These are phyloP conservation scores for Anolis sagrei DNA, from an alignment of 2,113 vertebrate species.

Conservation along the genomic window DNA sequence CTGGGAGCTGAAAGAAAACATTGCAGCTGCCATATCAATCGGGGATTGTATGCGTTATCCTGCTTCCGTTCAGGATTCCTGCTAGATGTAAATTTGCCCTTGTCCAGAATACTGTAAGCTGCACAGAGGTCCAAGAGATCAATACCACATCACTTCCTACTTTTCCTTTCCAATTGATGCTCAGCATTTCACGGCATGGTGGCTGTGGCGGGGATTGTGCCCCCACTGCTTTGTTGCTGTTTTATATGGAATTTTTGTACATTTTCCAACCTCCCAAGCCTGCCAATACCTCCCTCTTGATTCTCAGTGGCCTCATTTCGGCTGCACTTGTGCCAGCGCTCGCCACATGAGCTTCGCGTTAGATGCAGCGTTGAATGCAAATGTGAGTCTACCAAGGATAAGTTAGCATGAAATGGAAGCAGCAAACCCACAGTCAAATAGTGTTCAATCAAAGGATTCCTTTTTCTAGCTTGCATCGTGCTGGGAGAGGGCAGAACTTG, in stretches of 20 bases:
- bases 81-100: background rate
- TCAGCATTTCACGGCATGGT: background rate
- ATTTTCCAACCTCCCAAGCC: background rate
- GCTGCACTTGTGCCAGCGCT: background rate
- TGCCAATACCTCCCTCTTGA: background rate
- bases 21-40: background rate
- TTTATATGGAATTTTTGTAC: background rate
- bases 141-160: background rate
- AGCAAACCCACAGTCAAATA: background rate
- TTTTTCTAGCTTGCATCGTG: background rate
- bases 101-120: background rate
- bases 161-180: background rate
- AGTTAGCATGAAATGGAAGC: background rate
- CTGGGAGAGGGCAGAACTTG: background rate
- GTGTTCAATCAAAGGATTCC: background rate
- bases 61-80: background rate
- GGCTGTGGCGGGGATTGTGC: background rate
- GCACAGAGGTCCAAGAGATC: background rate
- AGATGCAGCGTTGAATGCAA: background rate
- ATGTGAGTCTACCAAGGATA: background rate
- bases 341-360: background rate
- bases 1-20: background rate
- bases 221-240: background rate
- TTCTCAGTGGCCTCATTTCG: background rate
- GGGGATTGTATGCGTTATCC: no score